phyloP scores from a whole-genome alignment of 2,888 invertebrate species.

The Drosophila helvetica region DNA sequence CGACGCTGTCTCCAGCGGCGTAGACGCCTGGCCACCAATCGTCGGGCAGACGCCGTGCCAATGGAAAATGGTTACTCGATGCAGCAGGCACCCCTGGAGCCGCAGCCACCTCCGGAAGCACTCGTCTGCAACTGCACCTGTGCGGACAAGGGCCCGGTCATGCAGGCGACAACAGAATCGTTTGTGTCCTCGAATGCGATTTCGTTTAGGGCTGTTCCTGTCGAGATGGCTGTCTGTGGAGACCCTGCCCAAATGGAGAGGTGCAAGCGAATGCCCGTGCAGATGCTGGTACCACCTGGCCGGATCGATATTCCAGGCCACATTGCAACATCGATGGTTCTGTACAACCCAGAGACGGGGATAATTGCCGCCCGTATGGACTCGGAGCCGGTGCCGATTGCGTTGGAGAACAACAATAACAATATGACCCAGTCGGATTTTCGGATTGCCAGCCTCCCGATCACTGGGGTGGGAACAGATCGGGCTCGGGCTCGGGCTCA shows the following conservation, averaged over 20 bases:
- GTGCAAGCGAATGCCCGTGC: background rate
- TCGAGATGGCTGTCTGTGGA: background rate
- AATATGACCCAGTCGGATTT: slow-evolving; percentile 55
- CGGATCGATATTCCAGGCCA: background rate
- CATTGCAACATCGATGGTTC: background rate
- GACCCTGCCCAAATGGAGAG: background rate
- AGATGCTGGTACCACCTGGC: background rate
- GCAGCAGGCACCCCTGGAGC: no score
- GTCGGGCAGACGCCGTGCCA: no score
- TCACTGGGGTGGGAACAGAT: slow-evolving; percentile 50
- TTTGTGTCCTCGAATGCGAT: background rate
- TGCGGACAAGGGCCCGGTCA: background rate
- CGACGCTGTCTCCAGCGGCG: background rate
- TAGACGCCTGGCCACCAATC: fast-evolving
- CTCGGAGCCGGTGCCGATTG: no score
- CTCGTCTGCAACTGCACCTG: background rate
- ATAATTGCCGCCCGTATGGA: background rate
- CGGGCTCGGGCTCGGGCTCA: no score
- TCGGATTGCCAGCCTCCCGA: slow-evolving; percentile 52
- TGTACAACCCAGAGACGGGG: background rate
- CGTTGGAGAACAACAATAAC: background rate
- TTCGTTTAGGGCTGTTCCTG: background rate
- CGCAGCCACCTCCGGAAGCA: background rate
- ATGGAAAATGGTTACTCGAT: no score
- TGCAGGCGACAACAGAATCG: no score